Percentiles rank a stretch among this genome's conserved stretches.
Conservation (phyloP, 2,797 vertebrate species). For the Meda fulgida region DNA sequence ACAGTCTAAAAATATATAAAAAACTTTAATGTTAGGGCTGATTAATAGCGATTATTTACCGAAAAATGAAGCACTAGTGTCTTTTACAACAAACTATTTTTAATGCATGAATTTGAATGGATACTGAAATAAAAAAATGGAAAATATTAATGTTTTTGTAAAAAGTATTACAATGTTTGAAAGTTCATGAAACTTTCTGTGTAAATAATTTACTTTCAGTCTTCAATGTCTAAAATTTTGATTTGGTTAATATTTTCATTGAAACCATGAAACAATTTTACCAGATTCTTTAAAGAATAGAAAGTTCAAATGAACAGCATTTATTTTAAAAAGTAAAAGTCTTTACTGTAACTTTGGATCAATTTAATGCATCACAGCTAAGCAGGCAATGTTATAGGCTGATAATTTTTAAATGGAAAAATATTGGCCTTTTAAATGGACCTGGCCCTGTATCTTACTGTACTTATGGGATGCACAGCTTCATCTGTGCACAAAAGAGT, state of each 20-base stretch:
- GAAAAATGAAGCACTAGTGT: too few species aligned
- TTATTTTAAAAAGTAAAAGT: too few species aligned
- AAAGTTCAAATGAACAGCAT: too few species aligned
- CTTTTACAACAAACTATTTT: too few species aligned
- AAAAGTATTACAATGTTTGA: neutral
- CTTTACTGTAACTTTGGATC: neutral
- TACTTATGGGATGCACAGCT: neutral
- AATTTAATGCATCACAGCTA: neutral
- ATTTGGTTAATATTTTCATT: too few species aligned
- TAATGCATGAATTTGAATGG: neutral
- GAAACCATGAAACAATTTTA: too few species aligned
- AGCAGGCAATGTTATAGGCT: neutral
- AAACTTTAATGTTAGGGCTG: neutral
- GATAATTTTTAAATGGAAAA: neutral
- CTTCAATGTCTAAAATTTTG: too few species aligned
- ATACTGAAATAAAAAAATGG: neutral
- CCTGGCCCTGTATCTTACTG: neutral
- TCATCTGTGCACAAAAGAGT: neutral
- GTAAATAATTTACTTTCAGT: neutral
- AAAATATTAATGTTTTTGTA: neutral
- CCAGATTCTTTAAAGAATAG: too few species aligned
- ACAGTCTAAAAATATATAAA: neutral
- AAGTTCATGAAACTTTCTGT: neutral
- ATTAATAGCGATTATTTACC: neutral
- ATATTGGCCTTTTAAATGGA: neutral